Conservation (phyloP, 1,140 invertebrate species). For the Galleria mellonella region DNA sequence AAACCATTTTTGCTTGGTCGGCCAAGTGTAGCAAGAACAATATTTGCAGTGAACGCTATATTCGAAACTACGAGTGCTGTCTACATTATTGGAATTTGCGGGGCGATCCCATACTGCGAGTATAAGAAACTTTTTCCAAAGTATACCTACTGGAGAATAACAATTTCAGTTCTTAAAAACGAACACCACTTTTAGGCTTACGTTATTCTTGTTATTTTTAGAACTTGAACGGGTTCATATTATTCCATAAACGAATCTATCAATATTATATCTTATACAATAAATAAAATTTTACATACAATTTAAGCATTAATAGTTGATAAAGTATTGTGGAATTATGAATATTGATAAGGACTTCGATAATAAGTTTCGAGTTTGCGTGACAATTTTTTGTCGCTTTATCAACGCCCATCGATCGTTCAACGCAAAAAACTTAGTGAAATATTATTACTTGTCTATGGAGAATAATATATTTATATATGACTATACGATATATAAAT, state of each 20-base stretch:
- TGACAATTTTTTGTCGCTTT: constrained; percentile 18
- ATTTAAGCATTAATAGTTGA: too few relatives aligned
- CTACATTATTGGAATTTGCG: constrained; percentile 45
- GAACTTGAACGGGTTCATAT: too few relatives aligned
- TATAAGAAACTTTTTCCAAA: background rate
- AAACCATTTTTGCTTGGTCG: constrained; percentile 41
- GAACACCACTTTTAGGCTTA: too few relatives aligned
- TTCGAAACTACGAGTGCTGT: constrained; percentile 36
- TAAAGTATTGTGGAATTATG: constrained; percentile 12
- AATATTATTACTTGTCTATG: background rate
- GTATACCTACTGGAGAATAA: background rate
- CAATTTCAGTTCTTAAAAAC: too few relatives aligned
- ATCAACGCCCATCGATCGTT: constrained; percentile 15
- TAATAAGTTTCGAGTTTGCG: constrained; percentile 15
- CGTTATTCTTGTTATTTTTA: too few relatives aligned
- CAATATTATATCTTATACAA: too few relatives aligned
- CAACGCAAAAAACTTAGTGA: constrained; percentile 8
- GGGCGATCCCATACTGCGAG: constrained; percentile 13
- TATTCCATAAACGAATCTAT: too few relatives aligned
- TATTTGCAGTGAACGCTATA: constrained; percentile 50
- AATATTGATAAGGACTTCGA: constrained; percentile 17
- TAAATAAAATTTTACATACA: too few relatives aligned
- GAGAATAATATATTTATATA: too few relatives aligned
- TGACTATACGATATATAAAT: too few relatives aligned
- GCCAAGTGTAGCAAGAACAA: constrained; percentile 39